Percentiles rank a stretch among this genome's conserved stretches.
Evolutionary conservation across 2,113 vertebrate species (phyloP).

Genomic region (Tor tambroides): DNA sequence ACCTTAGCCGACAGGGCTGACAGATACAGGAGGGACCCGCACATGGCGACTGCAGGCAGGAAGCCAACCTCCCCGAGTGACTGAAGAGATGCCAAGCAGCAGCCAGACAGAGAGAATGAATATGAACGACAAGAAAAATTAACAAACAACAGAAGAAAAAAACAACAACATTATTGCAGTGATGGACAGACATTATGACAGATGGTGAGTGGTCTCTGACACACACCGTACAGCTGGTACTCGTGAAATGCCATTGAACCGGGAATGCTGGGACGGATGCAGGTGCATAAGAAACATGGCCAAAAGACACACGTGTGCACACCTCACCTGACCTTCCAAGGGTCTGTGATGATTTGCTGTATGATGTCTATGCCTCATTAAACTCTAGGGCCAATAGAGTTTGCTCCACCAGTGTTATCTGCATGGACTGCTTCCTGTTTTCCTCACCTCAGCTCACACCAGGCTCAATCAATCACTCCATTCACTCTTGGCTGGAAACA

Average conservation of each 20-base stretch:
- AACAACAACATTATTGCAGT: not conserved
- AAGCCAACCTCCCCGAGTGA: not conserved
- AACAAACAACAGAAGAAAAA: slow-evolving; percentile 10
- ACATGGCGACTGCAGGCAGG: not conserved
- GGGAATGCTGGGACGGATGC: not conserved
- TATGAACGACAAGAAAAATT: not conserved
- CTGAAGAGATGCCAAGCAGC: slow-evolving; percentile 27
- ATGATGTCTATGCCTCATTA: slow-evolving; percentile 43
- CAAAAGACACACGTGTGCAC: not conserved
- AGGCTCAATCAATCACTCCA: slow-evolving; percentile 43
- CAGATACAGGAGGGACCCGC: not conserved
- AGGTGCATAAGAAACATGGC: slow-evolving; percentile 18
- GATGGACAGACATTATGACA: slow-evolving; percentile 36
- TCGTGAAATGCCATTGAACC: not conserved
- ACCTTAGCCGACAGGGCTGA: not conserved
- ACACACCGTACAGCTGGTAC: not conserved
- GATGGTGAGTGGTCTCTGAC: slow-evolving; percentile 37
- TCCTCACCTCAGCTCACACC: slow-evolving; percentile 36
- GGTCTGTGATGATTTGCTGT: not conserved
- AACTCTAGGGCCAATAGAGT: slow-evolving; percentile 11
- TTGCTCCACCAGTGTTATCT: slow-evolving; percentile 34
- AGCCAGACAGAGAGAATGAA: slow-evolving; percentile 10
- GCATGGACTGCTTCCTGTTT: slow-evolving; percentile 14
- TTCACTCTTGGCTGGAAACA: slow-evolving; percentile 29
- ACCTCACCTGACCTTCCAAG: slow-evolving; percentile 8